Percentiles rank a stretch among this genome's conserved stretches.
Conservation (phyloP, 2,113 vertebrate genomes). For the Cairina moschata region DNA sequence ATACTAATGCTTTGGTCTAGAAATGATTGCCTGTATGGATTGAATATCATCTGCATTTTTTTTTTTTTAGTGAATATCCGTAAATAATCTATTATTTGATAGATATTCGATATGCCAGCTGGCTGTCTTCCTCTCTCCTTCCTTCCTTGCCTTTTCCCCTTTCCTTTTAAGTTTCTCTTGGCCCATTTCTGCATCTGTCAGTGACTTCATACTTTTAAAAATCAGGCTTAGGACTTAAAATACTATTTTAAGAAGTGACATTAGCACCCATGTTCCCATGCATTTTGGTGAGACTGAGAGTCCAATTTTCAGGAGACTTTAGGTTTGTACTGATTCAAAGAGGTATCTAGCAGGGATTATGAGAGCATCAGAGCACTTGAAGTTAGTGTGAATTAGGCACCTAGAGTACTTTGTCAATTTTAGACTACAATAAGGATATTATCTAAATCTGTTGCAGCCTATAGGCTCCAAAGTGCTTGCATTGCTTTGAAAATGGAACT, state of each 20-base stretch:
- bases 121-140: not conserved
- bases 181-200: not conserved
- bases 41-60: not conserved
- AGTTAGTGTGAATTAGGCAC: conserved; percentile 25
- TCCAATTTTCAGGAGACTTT: conserved; percentile 24
- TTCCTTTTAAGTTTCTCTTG: not conserved
- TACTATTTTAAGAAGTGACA: not conserved
- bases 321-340: not conserved
- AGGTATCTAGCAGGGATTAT: not conserved
- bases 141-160: not conserved
- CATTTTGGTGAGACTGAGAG: conserved; percentile 13
- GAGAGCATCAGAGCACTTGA: conserved; percentile 14
- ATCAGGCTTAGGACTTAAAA: not conserved
- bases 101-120: not conserved
- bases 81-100: not conserved
- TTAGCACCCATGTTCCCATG: not conserved
- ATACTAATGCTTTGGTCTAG: not conserved
- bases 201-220: not conserved
- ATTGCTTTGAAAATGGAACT: conserved; percentile 45
- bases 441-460: conserved; percentile 29
- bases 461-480: not conserved
- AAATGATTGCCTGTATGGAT: not conserved
- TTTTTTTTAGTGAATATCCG: not conserved
- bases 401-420: conserved; percentile 17
- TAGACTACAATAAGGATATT: conserved; percentile 9